Evolutionary conservation across 35 echinoderm and acorn worm species (phyloP), one percentile per base, ranked within the genome.

Genomic region (Lytechinus pictus): DNA sequence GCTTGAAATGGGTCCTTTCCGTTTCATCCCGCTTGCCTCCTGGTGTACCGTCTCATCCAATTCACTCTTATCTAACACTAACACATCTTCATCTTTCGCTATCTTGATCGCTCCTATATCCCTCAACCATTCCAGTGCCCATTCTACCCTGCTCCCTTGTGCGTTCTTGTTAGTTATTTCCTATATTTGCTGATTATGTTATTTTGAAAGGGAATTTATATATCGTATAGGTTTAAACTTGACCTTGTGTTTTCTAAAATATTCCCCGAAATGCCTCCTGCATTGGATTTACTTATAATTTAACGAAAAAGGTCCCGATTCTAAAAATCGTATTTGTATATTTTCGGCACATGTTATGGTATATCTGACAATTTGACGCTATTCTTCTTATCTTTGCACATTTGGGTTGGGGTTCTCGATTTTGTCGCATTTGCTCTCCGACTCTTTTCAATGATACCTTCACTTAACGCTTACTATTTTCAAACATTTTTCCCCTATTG

Each of bases 1-100:
- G 66, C 66, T 79, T 79, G 66, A 79, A 79, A 79, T 79, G 66
- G 66, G 66, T 79, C 66, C 66, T 24, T 79, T 79, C 16, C 66
- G 66, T 24, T 79, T 4, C 66, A 79, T 79, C 2, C 66, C 6
- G 66, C 66, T 7, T 79, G 66, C 66, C 66, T 79, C 16, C 16
- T 16, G 66, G n/a, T 79, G 14, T 4, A 16, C 21, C 66, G 19
- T 79, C 66, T 79, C 66, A 79, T 79, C 66, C 19, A 8, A 79
- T 79, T 79, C 66, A 5, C 66, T 79, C n/a, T 79, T 79, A 79
- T 79, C 66, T 13, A 58, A 58, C 56, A 10, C 56, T 58, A 58
- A 58, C 56, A 58, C 13, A 58, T 58, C 9, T 58, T 11, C 9
- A 58, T 58, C 56, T 58, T 79, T 79, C 66, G 24, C 66, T 79